These are phyloP conservation scores for Copidosoma aretas DNA, from an alignment of 2,888 invertebrate species.

Conservation along the genomic window DNA sequence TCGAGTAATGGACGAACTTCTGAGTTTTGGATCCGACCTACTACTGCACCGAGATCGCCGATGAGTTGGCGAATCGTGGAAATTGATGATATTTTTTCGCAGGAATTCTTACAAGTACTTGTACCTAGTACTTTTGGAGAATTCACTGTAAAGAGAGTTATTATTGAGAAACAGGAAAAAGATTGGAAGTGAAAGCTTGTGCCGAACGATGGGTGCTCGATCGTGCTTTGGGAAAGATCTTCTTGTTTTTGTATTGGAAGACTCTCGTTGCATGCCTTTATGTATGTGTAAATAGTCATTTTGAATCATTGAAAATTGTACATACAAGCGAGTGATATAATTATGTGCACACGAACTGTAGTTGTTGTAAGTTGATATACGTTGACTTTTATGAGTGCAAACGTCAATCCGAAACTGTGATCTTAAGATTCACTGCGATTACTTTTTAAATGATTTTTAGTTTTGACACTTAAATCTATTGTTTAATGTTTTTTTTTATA, in stretches of 20 bases:
- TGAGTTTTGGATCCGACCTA: too few species aligned
- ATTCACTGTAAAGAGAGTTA: too few species aligned
- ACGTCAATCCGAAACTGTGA: conserved; percentile 12
- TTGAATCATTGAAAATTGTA: conserved; percentile 24
- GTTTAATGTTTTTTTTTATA: too few species aligned
- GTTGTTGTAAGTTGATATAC: conserved; percentile 26
- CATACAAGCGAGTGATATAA: conserved; percentile 22
- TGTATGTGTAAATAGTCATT: conserved; percentile 32
- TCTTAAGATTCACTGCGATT: conserved; percentile 29
- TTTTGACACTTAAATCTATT: too few species aligned
- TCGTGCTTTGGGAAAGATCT: conserved; percentile 6
- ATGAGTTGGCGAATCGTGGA: not conserved
- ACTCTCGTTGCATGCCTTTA: conserved; percentile 14
- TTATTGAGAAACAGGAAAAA: conserved; percentile 7
- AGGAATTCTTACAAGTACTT: too few species aligned
- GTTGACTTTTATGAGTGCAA: conserved; percentile 23
- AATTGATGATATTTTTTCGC: conserved; percentile 3
- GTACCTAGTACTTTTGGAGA: too few species aligned
- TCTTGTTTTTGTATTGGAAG: not conserved
- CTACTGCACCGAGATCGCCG: not conserved
- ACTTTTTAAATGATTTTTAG: not conserved
- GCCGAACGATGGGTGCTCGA: conserved; percentile 10
- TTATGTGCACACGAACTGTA: conserved; percentile 11
- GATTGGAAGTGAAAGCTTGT: not conserved
- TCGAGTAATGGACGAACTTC: conserved; percentile 62